Conservation (phyloP, 1,140 invertebrate species). For the Temnothorax curvispinosus region DNA sequence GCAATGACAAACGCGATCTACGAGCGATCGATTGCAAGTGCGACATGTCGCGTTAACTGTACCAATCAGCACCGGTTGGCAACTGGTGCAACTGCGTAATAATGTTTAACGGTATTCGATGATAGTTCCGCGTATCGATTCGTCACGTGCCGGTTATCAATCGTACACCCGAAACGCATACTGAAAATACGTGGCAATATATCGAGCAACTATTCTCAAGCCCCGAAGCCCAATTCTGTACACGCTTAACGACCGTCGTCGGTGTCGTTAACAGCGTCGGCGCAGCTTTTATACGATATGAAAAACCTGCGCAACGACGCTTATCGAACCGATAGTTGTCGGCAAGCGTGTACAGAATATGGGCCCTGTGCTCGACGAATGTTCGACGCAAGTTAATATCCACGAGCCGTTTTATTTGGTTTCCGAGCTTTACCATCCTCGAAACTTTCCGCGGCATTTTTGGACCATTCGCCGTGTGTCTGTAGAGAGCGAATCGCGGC, state of each 20-base stretch:
- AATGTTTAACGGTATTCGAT: constrained; percentile 10
- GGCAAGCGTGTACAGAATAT: too few species aligned
- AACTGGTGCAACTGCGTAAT: constrained; percentile 15
- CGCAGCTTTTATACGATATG: too few species aligned
- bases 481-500: not conserved
- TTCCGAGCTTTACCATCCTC: not conserved
- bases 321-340: too few species aligned
- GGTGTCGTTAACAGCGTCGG: too few species aligned
- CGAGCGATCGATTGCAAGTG: constrained; percentile 21
- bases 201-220: not conserved
- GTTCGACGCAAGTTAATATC: not conserved
- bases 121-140: constrained; percentile 10
- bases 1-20: constrained; percentile 7
- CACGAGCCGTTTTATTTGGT: constrained; percentile 15
- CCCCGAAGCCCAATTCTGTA: too few species aligned
- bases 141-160: not conserved
- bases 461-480: not conserved
- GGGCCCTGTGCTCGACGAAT: not conserved
- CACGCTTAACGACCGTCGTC: too few species aligned
- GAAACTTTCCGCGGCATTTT: constrained; percentile 5
- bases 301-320: too few species aligned
- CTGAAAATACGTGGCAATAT: not conserved
- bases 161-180: not conserved
- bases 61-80: constrained; percentile 46
- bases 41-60: constrained; percentile 35